Percentiles rank a stretch among this genome's conserved stretches.
Conservation (phyloP, 2,797 vertebrate genomes). For the Diplodus puntazzo region DNA sequence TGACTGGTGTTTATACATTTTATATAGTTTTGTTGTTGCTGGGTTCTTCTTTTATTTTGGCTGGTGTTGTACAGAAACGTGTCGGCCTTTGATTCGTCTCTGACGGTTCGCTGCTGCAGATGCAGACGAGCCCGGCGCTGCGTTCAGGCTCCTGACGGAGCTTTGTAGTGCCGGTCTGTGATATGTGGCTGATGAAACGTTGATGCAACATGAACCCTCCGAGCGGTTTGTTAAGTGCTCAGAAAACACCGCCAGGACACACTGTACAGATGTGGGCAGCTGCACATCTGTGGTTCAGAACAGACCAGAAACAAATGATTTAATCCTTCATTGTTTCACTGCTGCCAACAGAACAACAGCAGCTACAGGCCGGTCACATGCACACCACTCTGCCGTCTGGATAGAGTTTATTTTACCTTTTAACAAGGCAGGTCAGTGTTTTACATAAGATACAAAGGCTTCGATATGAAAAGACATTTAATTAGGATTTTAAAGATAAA, state of each 20-base stretch:
- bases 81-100: conserved; percentile 45
- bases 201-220: conserved; percentile 57
- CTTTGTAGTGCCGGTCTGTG: conserved; percentile 52
- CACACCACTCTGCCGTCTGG: not conserved
- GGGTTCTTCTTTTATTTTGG: not conserved
- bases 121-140: conserved; percentile 22
- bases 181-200: conserved; percentile 67
- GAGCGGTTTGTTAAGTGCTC: conserved; percentile 44
- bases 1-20: not conserved
- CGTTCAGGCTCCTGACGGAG: conserved; percentile 50
- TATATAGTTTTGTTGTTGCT: not conserved
- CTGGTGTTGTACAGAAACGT: conserved; percentile 17
- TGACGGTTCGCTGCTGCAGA: conserved; percentile 39
- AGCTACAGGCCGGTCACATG: not conserved
- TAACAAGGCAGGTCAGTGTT: not conserved
- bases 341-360: not conserved
- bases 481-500: too few species aligned
- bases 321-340: not conserved
- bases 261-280: not conserved
- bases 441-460: not conserved
- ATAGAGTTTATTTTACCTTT: too few species aligned
- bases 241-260: conserved; percentile 8
- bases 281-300: too few species aligned
- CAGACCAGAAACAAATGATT: not conserved
- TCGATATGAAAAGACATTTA: too few species aligned